Evolutionary conservation across 2,797 vertebrate genomes (phyloP).

Genomic region (Platyrinchus mystaceus): DNA sequence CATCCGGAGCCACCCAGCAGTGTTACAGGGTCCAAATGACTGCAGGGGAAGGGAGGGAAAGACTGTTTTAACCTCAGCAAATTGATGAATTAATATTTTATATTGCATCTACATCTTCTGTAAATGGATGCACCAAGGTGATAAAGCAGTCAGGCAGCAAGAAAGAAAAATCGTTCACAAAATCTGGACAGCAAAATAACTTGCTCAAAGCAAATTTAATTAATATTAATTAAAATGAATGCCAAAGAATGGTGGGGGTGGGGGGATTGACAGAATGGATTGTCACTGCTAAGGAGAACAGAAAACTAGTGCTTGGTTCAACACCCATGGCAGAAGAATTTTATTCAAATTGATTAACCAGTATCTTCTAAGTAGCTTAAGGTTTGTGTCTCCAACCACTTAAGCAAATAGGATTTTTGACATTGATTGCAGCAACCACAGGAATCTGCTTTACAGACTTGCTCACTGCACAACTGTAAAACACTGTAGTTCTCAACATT

Average conservation of each 20-base stretch:
- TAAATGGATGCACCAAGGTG: not conserved
- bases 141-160: not conserved
- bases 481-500: not conserved
- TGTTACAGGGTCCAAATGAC: not conserved
- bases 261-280: not conserved
- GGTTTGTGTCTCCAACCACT: not conserved
- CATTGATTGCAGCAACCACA: not conserved
- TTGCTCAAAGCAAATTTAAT: not conserved
- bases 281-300: not conserved
- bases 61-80: not conserved
- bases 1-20: not conserved
- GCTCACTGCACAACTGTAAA: not conserved
- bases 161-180: not conserved
- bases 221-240: constrained; percentile 15
- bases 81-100: constrained; percentile 1
- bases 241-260: not conserved
- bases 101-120: not conserved
- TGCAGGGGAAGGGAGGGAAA: not conserved
- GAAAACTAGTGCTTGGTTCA: not conserved
- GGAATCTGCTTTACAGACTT: not conserved
- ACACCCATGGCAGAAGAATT: not conserved
- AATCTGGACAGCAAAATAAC: not conserved
- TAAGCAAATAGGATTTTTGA: not conserved
- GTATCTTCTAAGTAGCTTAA: not conserved
- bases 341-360: not conserved